Conservation (phyloP, 2,113 vertebrate genomes). For the Sceloporus tristichus region DNA sequence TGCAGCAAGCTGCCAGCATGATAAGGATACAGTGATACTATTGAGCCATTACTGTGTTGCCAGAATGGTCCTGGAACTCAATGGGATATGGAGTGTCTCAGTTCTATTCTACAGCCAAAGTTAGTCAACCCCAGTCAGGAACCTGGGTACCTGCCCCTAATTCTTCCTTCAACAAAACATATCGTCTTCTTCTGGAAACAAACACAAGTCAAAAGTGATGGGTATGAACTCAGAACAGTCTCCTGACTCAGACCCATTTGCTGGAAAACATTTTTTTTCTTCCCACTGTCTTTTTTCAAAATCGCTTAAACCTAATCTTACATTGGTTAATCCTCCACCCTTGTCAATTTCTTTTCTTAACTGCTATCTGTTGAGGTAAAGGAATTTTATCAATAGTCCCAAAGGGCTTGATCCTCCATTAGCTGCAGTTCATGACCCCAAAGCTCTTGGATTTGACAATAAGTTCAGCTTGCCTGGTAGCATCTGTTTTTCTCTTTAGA, state of each 20-base stretch:
- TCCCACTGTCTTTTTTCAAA: background rate
- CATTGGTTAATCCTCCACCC: background rate
- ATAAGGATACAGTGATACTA: background rate
- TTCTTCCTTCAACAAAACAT: background rate
- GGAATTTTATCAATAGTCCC: background rate
- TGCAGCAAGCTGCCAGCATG: background rate
- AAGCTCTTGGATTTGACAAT: constrained; percentile 1
- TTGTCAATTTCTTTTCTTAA: constrained; percentile 25
- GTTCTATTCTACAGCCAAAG: background rate
- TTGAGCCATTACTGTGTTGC: background rate
- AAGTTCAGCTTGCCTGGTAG: constrained; percentile 16
- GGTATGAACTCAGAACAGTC: background rate
- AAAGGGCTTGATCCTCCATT: constrained; percentile 24
- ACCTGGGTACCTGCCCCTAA: background rate
- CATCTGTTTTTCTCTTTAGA: constrained; percentile 17
- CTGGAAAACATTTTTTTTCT: background rate
- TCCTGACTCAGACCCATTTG: background rate
- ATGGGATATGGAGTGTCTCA: too few species aligned
- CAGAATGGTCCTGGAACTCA: background rate
- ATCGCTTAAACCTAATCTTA: constrained; percentile 13
- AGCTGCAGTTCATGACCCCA: constrained; percentile 3
- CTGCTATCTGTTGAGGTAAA: background rate
- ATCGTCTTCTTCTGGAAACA: background rate
- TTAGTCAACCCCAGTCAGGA: background rate
- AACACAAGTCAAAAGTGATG: background rate